Evolutionary conservation across 2,113 vertebrate species (phyloP).

Genomic region (Anas platyrhynchos): DNA sequence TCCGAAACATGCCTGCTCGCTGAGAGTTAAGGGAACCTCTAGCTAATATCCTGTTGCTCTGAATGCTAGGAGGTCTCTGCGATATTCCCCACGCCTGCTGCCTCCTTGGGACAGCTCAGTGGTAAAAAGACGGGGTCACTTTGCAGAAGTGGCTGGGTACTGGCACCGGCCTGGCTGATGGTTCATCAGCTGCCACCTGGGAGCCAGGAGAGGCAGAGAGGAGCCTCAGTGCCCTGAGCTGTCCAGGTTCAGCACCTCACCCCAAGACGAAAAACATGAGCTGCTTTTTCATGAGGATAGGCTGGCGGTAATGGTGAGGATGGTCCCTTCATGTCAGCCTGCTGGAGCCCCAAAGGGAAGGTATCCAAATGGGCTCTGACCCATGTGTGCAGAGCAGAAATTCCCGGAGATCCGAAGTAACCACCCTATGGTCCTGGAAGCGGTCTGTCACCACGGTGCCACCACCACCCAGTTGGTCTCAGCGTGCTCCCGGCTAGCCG

Average conservation of each 20-base stretch:
- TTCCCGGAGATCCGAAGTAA: too few species aligned
- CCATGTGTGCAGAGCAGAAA: too few species aligned
- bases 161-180: not conserved
- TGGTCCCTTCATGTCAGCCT: too few species aligned
- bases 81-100: not conserved
- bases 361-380: too few species aligned
- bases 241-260: too few species aligned
- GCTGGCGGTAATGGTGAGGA: too few species aligned
- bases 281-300: not conserved
- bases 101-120: not conserved
- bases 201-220: not conserved
- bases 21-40: not conserved
- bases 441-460: too few species aligned
- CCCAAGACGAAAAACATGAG: rapidly evolving
- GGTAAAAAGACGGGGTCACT: not conserved
- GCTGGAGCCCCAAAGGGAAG: too few species aligned
- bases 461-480: too few species aligned
- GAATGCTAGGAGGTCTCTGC: not conserved
- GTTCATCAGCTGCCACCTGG: not conserved
- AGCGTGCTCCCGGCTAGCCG: too few species aligned
- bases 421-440: too few species aligned
- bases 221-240: not conserved
- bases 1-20: not conserved
- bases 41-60: not conserved
- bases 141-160: not conserved